Conservation (phyloP, 2,888 invertebrate species). For the Cosmia trapezina region DNA sequence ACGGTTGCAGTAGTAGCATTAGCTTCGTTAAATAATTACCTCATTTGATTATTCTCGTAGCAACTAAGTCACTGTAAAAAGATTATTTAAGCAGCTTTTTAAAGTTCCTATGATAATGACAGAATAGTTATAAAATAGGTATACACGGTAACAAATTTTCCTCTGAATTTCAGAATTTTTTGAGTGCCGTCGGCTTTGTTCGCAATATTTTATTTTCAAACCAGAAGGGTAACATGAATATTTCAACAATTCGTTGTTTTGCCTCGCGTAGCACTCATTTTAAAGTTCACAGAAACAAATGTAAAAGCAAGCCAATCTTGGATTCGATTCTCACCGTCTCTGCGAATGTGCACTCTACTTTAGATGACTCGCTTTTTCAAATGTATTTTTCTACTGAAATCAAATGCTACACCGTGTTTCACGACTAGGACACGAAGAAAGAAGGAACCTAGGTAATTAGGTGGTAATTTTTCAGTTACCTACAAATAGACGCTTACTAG, state of each 20-base stretch:
- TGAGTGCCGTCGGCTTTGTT: background rate
- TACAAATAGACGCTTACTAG: too few relatives aligned
- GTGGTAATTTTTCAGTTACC: background rate
- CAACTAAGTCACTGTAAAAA: background rate
- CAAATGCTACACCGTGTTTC: constrained; percentile 40
- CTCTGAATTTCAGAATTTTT: background rate
- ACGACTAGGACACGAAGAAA: background rate
- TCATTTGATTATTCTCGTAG: background rate
- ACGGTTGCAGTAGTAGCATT: background rate
- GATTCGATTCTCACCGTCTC: constrained; percentile 57
- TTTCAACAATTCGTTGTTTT: constrained; percentile 40
- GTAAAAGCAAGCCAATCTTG: constrained; percentile 63
- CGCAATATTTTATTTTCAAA: constrained; percentile 24
- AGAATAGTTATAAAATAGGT: background rate
- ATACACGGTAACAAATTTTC: background rate
- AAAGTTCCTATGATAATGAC: background rate
- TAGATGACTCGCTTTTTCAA: constrained; percentile 48
- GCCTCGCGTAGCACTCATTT: constrained; percentile 30
- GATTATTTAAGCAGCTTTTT: background rate
- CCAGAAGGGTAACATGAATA: constrained; percentile 33
- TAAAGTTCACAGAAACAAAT: constrained; percentile 57
- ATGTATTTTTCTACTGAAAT: constrained; percentile 60
- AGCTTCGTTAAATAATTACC: background rate
- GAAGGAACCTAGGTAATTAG: background rate
- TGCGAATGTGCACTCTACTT: constrained; percentile 49